Conservation (phyloP, 1,140 invertebrate genomes). For the Carposina sasakii region DNA sequence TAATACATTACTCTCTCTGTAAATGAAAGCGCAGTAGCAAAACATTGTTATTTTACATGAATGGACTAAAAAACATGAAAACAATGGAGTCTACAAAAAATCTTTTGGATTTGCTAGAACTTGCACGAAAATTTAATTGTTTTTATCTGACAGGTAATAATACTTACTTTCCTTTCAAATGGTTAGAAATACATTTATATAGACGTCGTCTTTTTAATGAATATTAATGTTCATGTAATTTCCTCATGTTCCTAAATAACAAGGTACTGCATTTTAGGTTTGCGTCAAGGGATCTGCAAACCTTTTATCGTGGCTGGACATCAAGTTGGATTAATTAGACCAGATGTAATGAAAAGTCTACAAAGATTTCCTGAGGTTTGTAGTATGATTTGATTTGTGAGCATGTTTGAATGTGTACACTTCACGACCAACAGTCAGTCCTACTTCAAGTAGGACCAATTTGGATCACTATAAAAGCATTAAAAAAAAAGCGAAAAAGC, state of each 20-base stretch:
- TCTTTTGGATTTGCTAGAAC: constrained; percentile 76
- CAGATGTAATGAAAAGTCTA: constrained; percentile 86
- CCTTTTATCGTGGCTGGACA: constrained; percentile 90
- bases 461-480: no score
- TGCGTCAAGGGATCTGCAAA: constrained; percentile 82
- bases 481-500: no score
- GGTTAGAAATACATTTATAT: constrained; percentile 30
- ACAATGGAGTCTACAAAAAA: constrained; percentile 60
- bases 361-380: constrained; percentile 86
- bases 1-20: no score
- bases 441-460: no score
- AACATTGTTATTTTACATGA: not conserved
- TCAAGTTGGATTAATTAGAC: constrained; percentile 89
- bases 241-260: not conserved
- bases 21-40: no score
- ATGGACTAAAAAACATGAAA: constrained; percentile 54
- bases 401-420: no score
- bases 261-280: constrained; percentile 75
- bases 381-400: no score
- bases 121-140: constrained; percentile 89
- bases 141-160: constrained; percentile 86
- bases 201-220: constrained; percentile 13
- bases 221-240: constrained; percentile 5
- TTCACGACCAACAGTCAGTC: no score
- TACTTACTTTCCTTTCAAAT: constrained; percentile 12